Base-by-base conservation (phyloP, 1,140 invertebrate genomes). In the Tetramorium alpestre region DNA sequence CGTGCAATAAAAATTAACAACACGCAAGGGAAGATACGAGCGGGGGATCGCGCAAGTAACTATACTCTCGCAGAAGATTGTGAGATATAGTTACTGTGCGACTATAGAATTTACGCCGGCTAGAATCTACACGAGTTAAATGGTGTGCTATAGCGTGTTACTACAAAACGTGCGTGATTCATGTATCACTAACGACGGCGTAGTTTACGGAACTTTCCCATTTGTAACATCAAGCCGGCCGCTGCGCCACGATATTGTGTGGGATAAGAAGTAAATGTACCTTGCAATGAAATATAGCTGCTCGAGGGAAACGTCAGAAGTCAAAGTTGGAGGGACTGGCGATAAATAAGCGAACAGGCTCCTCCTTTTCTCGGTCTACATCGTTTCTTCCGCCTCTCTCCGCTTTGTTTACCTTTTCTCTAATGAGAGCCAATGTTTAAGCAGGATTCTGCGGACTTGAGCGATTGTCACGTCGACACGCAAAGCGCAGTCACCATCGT, bases 121-220 rank as follows among this genome's bases (percentile, higher is more conserved):
- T 33, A 33, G 33, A 33, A 33, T 33, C 33, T 33, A 51, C 67
- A 56, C 22, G 49, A 38, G 49, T 25, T 56, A 81, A 81, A 81
- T 81, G 65, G 58, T 25, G 22, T 18, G 78, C 65, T 81, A 56
- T 58, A 56, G 78, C 54, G 54, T 67, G 38, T 56, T 81, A 54
- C 47, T 70, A 70, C 51, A 38, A 38, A 82, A 41, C 69, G 69
- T 49, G 72, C 56, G 54, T 60, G 80, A 73, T 82, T 73, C 51
- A 60, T 70, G 62, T 82, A 82, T 82, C 80, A 22, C 69, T 84
- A 84, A 84, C 51, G 54, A 84, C 69, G 80, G 41, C 69, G 69
- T 82, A 82, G 80, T 84, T 84, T 60, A 22, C 54, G 41, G 67
- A 84, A 84, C 80, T 84, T 84, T 84, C 18, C 41, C 80, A 58